These are phyloP conservation scores for Aporrectodea caliginosa DNA, from an alignment of 1,140 invertebrate genomes.

Conservation along the genomic window DNA sequence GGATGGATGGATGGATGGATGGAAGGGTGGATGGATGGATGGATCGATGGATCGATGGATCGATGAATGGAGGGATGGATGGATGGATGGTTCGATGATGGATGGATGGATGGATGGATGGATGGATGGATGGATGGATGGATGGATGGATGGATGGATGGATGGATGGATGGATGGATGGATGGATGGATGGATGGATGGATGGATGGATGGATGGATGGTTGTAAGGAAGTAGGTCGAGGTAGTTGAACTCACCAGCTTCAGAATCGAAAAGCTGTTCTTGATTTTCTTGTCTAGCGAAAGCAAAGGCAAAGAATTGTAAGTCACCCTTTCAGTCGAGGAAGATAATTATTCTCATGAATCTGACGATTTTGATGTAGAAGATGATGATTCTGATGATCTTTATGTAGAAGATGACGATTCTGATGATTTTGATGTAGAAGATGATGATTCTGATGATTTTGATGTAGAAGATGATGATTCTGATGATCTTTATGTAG, in stretches of 20 bases:
- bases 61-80: neutral
- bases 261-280: slow-evolving; percentile 38
- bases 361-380: too few relatives aligned
- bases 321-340: too few relatives aligned
- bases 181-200: neutral
- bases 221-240: too few relatives aligned
- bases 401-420: too few relatives aligned
- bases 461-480: too few relatives aligned
- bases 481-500: too few relatives aligned
- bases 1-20: neutral
- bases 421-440: too few relatives aligned
- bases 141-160: neutral
- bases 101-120: neutral
- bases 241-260: slow-evolving; percentile 45
- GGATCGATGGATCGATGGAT: neutral
- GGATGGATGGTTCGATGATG: neutral
- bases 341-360: too few relatives aligned
- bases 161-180: neutral
- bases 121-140: neutral
- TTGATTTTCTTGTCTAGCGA: slow-evolving; percentile 32
- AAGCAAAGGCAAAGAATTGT: too few relatives aligned
- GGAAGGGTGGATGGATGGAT: neutral
- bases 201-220: neutral
- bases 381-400: too few relatives aligned
- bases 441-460: too few relatives aligned